Conservation (phyloP, 1,140 invertebrate species). For the Macrobrachium nipponense region DNA sequence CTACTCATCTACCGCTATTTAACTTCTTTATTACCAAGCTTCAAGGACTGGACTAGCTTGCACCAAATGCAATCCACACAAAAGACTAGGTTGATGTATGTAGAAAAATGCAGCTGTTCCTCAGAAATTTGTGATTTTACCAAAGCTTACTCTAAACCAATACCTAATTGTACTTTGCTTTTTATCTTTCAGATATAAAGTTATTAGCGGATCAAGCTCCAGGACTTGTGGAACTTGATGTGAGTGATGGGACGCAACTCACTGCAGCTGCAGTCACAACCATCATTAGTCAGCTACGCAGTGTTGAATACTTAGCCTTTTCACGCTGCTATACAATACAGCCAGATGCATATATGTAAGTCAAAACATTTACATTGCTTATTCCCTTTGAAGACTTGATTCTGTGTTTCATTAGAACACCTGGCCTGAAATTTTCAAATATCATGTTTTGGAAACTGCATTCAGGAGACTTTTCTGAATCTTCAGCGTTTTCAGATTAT, state of each 20-base stretch:
- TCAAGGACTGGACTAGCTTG: too few species aligned
- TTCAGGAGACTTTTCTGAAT: too few species aligned
- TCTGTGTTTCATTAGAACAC: too few species aligned
- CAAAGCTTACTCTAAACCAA: not conserved
- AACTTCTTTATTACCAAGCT: too few species aligned
- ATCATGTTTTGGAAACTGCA: too few species aligned
- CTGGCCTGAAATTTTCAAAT: too few species aligned
- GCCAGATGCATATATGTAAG: conserved; percentile 75
- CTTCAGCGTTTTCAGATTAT: too few species aligned
- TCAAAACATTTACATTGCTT: conserved; percentile 29
- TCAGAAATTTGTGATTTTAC: conserved; percentile 1
- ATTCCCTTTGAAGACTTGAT: too few species aligned
- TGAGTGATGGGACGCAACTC: conserved; percentile 85
- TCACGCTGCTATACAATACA: conserved; percentile 86
- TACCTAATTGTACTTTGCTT: not conserved
- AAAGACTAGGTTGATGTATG: too few species aligned
- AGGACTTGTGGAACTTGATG: conserved; percentile 82
- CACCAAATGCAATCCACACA: too few species aligned
- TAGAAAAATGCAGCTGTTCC: not conserved
- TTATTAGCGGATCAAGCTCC: conserved; percentile 77
- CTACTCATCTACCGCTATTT: too few species aligned
- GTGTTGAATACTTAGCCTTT: conserved; percentile 84
- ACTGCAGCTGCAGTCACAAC: conserved; percentile 74
- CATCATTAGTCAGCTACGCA: conserved; percentile 74
- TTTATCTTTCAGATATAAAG: conserved; percentile 70